Percentiles rank a stretch among this genome's conserved stretches.
phyloP scores from a whole-genome alignment of 2,797 vertebrate genomes.

The Acipenser oxyrinchus region DNA sequence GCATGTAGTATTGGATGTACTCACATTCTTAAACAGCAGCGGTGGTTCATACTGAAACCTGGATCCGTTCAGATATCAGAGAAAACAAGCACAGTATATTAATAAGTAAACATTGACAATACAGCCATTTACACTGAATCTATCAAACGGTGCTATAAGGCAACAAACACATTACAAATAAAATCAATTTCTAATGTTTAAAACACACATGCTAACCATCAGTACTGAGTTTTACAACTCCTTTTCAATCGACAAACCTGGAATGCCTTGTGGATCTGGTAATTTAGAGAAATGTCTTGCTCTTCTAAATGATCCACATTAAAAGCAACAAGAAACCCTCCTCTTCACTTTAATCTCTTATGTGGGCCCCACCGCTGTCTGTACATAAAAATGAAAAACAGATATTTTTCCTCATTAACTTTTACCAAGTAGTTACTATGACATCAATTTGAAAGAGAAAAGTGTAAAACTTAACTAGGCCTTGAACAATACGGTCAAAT shows the following conservation, averaged over 20 bases:
- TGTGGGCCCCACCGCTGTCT: not conserved
- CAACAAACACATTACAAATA: too few relatives aligned
- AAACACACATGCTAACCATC: conserved; percentile 6
- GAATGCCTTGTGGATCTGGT: not conserved
- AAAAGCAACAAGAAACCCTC: not conserved
- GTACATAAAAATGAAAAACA: conserved; percentile 8
- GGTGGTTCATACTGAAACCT: too few relatives aligned
- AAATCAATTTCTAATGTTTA: too few relatives aligned
- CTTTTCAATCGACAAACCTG: conserved; percentile 7
- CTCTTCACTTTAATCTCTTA: not conserved
- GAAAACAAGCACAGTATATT: too few relatives aligned
- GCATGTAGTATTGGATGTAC: too few relatives aligned
- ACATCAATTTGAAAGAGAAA: conserved; percentile 10
- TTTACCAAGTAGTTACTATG: not conserved
- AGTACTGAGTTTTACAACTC: conserved; percentile 29
- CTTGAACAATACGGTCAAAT: not conserved
- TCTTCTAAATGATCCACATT: conserved; percentile 1
- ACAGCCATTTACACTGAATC: too few relatives aligned
- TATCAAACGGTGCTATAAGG: too few relatives aligned
- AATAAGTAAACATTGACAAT: too few relatives aligned
- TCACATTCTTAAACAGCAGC: too few relatives aligned
- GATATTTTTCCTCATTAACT: conserved; percentile 9
- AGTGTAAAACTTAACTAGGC: not conserved
- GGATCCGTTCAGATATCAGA: too few relatives aligned
- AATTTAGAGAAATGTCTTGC: not conserved